Evolutionary conservation across 2,113 vertebrate genomes (phyloP), one percentile per base, ranked within the genome.

Genomic region (Ibidorhyncha struthersii): DNA sequence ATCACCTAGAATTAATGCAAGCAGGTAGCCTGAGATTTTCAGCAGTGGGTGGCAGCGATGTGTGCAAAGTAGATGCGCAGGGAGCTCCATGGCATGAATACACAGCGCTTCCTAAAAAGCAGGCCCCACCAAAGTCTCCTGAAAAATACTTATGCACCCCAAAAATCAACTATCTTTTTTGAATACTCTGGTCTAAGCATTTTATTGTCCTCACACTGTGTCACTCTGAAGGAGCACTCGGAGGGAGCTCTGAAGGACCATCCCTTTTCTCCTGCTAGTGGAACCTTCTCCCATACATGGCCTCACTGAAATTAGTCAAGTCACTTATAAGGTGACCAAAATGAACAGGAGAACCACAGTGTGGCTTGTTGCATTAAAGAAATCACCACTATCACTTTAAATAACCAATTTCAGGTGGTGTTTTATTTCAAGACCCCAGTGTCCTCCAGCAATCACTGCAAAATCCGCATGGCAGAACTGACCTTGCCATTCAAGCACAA

Each of bases 171-270:
- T 26, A 8, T 8, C 5, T 43, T 55, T 55, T 73, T 27, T 50
- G 40, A 86, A 91, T 86, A 84, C 13, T 2, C 5, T 43, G 4
- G 6, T 56, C 34, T 73, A 34, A 36, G 22, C 12, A 32, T 86
- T 83, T 93, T 70, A 70, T 27, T 40, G 47, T 66, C 32, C 32
- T 84, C 10, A 34, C 5, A 34, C 5, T 18, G 15, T n/a, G n/a
- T 50, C 32, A 52, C 7, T 62, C 47, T 38, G 22, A 91, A 59
- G 21, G 20, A 71, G 47, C 7, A 10, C 29, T 76, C 0, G 0
- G 29, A 67, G 14, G 17, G 53, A 82, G 34, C 14, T 85, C 55
- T 67, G 52, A 93, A 86, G 36, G 38, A 25, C 32, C 11, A 30
- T 25, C 7, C 6, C 50, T 23, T 66, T 55, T 77, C 49, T 67